These are phyloP conservation scores for Microcebus tavaratra DNA, from an alignment of 2,113 vertebrate species.

Conservation along the genomic window DNA sequence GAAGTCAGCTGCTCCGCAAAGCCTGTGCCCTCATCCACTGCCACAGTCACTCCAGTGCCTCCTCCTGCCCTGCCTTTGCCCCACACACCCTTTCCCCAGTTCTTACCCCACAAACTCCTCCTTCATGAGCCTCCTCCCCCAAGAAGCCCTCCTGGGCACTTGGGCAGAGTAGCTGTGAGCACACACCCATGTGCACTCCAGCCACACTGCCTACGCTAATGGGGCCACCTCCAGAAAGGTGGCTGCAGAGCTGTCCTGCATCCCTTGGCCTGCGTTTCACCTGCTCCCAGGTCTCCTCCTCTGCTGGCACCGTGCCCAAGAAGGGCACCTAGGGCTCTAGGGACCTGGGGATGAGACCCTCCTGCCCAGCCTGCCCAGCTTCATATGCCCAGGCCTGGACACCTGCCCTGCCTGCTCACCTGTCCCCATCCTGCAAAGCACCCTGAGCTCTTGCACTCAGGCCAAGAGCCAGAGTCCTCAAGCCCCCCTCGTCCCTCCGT, in stretches of 20 bases:
- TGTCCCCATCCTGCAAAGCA: neutral
- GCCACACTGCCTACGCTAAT: fast-evolving
- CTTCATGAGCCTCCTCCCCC: neutral
- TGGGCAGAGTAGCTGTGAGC: neutral
- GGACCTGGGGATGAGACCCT: fast-evolving
- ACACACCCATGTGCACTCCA: fast-evolving
- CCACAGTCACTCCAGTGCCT: fast-evolving
- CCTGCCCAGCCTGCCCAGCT: neutral
- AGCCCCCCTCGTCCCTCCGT: neutral
- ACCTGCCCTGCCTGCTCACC: neutral
- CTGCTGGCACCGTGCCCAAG: neutral
- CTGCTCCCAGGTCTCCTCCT: neutral
- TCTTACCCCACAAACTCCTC: neutral
- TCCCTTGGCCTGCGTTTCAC: too few species aligned
- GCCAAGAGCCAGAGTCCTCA: neutral
- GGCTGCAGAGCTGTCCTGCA: neutral
- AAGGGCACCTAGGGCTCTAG: neutral
- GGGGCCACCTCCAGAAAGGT: neutral
- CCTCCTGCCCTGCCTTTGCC: neutral
- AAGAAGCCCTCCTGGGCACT: neutral
- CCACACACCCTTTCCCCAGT: too few species aligned
- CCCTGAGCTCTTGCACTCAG: neutral
- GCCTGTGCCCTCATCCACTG: fast-evolving
- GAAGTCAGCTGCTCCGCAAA: fast-evolving
- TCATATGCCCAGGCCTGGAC: neutral